Evolutionary conservation across 2,888 invertebrate species (phyloP), one percentile per base, ranked within the genome.

Genomic region (Romanomermis culicivorax): DNA sequence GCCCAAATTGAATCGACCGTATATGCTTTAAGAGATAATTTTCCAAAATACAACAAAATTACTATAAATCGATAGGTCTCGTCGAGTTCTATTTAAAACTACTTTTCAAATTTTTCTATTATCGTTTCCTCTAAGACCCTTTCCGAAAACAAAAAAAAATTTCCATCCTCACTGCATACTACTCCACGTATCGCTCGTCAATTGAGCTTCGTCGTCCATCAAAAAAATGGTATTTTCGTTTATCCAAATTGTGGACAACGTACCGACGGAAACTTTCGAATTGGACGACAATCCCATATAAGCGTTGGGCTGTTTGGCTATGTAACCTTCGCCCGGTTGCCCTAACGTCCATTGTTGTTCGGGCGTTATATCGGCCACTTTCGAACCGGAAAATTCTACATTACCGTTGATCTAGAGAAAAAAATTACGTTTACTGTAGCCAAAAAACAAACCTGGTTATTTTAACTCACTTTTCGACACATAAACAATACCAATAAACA

Each of bases 221-320:
- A 23, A 45, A 11, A 45, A 23, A 23, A 45, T 23, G 7, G 47
- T 17, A 23, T 45, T n/a, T 23, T 45, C 47, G 47, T 45, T 45
- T 23, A 45, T 11, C 47, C 47, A 45, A 7, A 45, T 7, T 23
- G 47, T 45, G 11, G 47, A 45, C 23, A 45, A 23, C 17, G 47
- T 45, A 7, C 47, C 47, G 4, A 45, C 47, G 24, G 47, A 45
- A 11, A 45, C 23, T 23, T 45, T 45, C n/a, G 47, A 11, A 11
- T 11, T 45, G 14, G 47, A n/a, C 11, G 47, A 11, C 23, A 45
- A 20, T 11, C n/a, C 47, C 17, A 45, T 11, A 23, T 45, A 45
- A 7, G 47, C 47, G 47, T 45, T 45, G 23, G 47, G 47, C 47
- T 45, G 47, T 23, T 45, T 45, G 47, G 47, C 47, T 7, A 45